A percentile compares a stretch with the other conserved stretches of the same genome.
Evolutionary conservation across 2,888 invertebrate genomes (phyloP).

Genomic region (Andrena marginata): DNA sequence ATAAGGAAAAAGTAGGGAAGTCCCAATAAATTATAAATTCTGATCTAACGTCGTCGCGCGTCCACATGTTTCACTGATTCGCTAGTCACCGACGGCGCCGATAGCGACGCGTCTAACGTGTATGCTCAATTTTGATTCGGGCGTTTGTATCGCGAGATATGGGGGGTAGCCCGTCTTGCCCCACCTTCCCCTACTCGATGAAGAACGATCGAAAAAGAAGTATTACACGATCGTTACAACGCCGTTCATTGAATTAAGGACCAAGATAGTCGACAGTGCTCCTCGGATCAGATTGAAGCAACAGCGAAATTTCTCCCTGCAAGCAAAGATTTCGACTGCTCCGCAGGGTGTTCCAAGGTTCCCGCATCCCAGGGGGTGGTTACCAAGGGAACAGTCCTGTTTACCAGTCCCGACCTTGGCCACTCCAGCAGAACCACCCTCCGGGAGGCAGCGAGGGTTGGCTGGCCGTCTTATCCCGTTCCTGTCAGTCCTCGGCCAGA

Average conservation of each 20-base stretch:
- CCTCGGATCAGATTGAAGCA: background rate
- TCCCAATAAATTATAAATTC: no score
- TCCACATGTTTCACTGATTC: no score
- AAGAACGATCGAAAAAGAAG: background rate
- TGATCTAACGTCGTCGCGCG: no score
- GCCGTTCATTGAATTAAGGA: background rate
- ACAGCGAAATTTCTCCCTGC: conserved; percentile 9
- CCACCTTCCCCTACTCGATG: no score
- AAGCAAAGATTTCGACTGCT: conserved; percentile 54
- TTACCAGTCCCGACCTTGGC: conserved; percentile 83
- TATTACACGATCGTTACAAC: background rate
- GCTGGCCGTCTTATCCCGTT: conserved; percentile 44
- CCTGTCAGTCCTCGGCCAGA: conserved; percentile 15
- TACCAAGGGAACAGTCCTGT: conserved; percentile 80
- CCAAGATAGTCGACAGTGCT: background rate
- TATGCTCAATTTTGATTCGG: no score
- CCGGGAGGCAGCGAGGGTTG: conserved; percentile 27
- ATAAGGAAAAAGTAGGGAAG: no score
- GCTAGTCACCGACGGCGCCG: no score
- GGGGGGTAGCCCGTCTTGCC: no score
- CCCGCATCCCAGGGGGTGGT: conserved; percentile 69
- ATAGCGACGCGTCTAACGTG: no score
- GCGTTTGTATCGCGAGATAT: no score
- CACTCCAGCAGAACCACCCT: conserved; percentile 76
- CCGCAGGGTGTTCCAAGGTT: conserved; percentile 72